These are phyloP conservation scores for Ephestia elutella DNA, from an alignment of 1,140 invertebrate genomes.

Conservation along the genomic window DNA sequence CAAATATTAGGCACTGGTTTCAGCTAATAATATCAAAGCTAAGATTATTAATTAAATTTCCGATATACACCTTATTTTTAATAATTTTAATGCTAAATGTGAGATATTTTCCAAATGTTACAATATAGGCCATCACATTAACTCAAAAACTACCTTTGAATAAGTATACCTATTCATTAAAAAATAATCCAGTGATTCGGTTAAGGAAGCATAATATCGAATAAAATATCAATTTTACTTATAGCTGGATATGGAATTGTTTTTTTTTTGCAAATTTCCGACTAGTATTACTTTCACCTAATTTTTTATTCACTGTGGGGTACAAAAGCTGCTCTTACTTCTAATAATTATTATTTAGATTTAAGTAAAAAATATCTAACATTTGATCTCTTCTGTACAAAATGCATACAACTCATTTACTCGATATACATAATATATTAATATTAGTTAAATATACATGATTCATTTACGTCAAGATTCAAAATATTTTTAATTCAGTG, in stretches of 20 bases:
- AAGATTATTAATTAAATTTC: slow-evolving; percentile 47
- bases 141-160: slow-evolving; percentile 10
- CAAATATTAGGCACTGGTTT: slow-evolving; percentile 61
- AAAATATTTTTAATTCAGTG: slow-evolving; percentile 12
- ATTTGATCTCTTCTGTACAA: slow-evolving; percentile 57
- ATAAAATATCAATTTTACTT: slow-evolving; percentile 42
- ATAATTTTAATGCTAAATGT: slow-evolving; percentile 33
- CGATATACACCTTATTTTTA: slow-evolving; percentile 49
- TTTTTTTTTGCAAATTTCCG: slow-evolving; percentile 35
- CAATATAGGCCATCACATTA: slow-evolving; percentile 21
- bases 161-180: slow-evolving; percentile 5
- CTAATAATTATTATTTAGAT: slow-evolving; percentile 32
- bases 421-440: slow-evolving; percentile 32
- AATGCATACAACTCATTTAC: slow-evolving; percentile 43
- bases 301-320: slow-evolving; percentile 39
- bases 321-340: slow-evolving; percentile 58
- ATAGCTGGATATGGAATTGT: slow-evolving; percentile 41
- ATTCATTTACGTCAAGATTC: slow-evolving; percentile 19
- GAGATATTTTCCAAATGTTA: slow-evolving; percentile 22
- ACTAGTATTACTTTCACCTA: slow-evolving; percentile 45
- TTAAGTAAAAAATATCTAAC: slow-evolving; percentile 64
- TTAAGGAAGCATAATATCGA: slow-evolving; percentile 45
- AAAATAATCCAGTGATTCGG: slow-evolving; percentile 29
- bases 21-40: slow-evolving; percentile 67
- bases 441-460: slow-evolving; percentile 47